Conservation (phyloP, 2,113 vertebrate genomes). For the Phylloscopus whistleri region DNA sequence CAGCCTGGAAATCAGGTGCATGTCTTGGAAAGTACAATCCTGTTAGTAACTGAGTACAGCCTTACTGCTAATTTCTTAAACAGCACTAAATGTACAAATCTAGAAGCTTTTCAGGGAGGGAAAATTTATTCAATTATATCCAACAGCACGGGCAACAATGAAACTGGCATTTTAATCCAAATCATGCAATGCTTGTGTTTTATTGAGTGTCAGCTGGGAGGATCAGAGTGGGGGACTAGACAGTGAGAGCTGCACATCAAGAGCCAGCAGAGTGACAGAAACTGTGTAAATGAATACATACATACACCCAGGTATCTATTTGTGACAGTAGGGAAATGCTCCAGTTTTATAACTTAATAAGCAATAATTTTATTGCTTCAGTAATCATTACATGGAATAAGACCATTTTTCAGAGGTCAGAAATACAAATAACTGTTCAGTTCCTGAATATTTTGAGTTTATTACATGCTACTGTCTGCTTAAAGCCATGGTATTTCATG, state of each 20-base stretch:
- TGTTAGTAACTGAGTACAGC: neutral
- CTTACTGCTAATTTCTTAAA: neutral
- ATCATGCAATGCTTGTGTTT: neutral
- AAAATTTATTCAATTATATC: neutral
- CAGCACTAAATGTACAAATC: neutral
- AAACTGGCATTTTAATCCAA: neutral
- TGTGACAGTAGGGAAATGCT: neutral
- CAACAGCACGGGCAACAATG: neutral
- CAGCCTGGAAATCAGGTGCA: neutral
- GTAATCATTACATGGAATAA: neutral
- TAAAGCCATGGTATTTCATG: neutral
- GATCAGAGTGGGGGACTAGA: neutral
- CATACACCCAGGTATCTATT: fast-evolving
- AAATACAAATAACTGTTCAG: neutral
- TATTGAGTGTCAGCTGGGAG: neutral
- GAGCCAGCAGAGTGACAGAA: neutral
- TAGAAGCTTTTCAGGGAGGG: neutral
- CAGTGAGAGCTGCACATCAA: neutral
- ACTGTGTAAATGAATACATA: too few species aligned
- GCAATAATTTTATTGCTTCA: neutral
- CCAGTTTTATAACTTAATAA: neutral
- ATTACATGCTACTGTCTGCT: neutral
- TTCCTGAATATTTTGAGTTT: neutral
- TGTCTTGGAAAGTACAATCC: neutral
- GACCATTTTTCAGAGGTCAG: neutral